These are phyloP conservation scores for Dicentrarchus labrax DNA, from an alignment of 2,113 vertebrate species.

Conservation along the genomic window DNA sequence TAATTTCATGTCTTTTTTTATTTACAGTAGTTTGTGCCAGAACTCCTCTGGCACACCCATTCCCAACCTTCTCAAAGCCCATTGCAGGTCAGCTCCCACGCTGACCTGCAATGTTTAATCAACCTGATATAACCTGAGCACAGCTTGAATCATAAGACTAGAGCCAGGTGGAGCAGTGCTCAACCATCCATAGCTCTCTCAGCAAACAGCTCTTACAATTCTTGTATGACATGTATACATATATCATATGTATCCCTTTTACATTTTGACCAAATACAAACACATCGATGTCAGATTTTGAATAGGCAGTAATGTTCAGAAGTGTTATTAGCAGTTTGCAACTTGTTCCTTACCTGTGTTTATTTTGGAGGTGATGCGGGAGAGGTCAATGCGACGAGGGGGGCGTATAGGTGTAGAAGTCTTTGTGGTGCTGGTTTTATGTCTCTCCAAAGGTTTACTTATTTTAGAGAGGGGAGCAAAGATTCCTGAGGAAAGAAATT, in stretches of 20 bases:
- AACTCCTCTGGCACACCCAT: constrained; percentile 1
- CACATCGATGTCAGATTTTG: background rate
- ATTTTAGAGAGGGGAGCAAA: constrained; percentile 98
- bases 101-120: constrained; percentile 4
- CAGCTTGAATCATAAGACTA: background rate
- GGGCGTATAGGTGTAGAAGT: constrained; percentile 76
- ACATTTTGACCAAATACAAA: background rate
- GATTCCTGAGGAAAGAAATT: constrained; percentile 85
- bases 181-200: background rate
- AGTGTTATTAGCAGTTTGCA: background rate
- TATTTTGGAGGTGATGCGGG: constrained; percentile 89
- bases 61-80: background rate
- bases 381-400: constrained; percentile 85
- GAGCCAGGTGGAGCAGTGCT: background rate
- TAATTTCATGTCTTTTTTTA: constrained; percentile 7
- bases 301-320: background rate
- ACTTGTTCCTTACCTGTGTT: constrained; percentile 86
- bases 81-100: too few species aligned
- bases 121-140: constrained; percentile 3
- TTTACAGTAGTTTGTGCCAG: constrained; percentile 9
- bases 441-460: constrained; percentile 89
- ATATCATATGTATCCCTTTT: background rate
- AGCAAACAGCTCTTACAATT: background rate
- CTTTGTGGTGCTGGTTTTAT: constrained; percentile 76
- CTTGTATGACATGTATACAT: too few species aligned